Evolutionary conservation across 2,888 invertebrate species (phyloP), one percentile per base, ranked within the genome.

Genomic region (Mimas tiliae): DNA sequence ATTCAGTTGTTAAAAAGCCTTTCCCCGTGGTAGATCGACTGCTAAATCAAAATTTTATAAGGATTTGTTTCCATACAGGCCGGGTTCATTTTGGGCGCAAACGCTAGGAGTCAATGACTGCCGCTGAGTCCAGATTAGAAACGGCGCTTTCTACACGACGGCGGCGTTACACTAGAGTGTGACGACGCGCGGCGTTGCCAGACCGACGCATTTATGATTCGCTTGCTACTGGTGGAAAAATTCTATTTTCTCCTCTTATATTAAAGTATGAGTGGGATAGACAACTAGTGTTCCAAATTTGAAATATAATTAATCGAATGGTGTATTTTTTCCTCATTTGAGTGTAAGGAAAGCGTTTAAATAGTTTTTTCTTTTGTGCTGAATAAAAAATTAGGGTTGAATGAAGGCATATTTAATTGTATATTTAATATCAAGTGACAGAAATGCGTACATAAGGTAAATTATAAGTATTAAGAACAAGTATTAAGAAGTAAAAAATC

Each of bases 81-180:
- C 34, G 34, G 33, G 27, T 65, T 50, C 45, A 45, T 45, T 58
- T 58, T 38, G 34, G 45, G 62, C 50, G 65, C 19, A 65, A 65
- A 65, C 66, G 62, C 27, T 45, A 84, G 89, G 89, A 91, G 92
- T 92, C 92, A 92, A 85, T 92, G 92, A 92, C 91, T 91, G 92
- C 72, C 80, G 84, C 79, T 76, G 76, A 80, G 81, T 86, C 85
- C 84, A 91, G 92, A 92, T 92, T 92, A 92, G 92, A 91, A 92
- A 92, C 91, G 85, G 76, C 83, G 89, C 91, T 92, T 92, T 92
- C 92, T 91, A 91, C 84, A 74, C 76, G 74, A 80, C 84, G 90
- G 89, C 90, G 89, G 90, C 80, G 74, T 74, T 85, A 87, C 64
- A 68, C 72, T 86, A 85, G 83, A 84, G 72, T 68, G 70, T 72